These are phyloP conservation scores for Palaemon carinicauda DNA, from an alignment of 1,140 invertebrate species.

Conservation along the genomic window DNA sequence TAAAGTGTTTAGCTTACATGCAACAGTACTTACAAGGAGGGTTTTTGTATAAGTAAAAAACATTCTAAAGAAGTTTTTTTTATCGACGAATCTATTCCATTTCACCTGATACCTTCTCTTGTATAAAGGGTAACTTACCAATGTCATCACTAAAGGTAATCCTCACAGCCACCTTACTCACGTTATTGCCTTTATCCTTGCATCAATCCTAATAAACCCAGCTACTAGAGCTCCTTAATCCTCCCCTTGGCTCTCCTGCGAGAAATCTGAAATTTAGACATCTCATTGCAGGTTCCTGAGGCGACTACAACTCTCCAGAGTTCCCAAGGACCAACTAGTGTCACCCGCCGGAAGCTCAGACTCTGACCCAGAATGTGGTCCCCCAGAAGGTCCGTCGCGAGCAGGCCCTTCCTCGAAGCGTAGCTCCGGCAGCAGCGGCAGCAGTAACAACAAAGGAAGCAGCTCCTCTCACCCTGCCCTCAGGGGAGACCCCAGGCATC, in stretches of 20 bases:
- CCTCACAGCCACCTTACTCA: background rate
- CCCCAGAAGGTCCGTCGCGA: conserved; percentile 13
- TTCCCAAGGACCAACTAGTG: conserved; percentile 36
- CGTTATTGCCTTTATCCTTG: background rate
- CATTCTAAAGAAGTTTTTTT: too few relatives aligned
- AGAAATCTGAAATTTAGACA: conserved; percentile 13
- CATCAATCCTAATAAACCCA: background rate
- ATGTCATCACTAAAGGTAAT: background rate
- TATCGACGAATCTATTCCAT: too few relatives aligned
- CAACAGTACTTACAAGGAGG: too few relatives aligned
- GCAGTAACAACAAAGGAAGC: background rate
- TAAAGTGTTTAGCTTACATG: too few relatives aligned
- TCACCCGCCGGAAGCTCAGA: conserved; percentile 44
- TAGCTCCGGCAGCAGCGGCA: background rate
- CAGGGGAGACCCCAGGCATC: background rate
- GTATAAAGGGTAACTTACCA: too few relatives aligned
- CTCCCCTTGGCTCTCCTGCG: background rate
- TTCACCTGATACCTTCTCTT: too few relatives aligned
- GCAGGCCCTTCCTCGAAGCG: background rate
- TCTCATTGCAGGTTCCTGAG: conserved; percentile 49
- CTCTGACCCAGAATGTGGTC: conserved; percentile 45
- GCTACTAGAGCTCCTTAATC: background rate
- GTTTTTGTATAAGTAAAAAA: too few relatives aligned
- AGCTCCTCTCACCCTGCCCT: background rate
- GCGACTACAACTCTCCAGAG: conserved; percentile 40